phyloP scores from a whole-genome alignment of 1,140 invertebrate genomes.

The Bombus sibiricus region DNA sequence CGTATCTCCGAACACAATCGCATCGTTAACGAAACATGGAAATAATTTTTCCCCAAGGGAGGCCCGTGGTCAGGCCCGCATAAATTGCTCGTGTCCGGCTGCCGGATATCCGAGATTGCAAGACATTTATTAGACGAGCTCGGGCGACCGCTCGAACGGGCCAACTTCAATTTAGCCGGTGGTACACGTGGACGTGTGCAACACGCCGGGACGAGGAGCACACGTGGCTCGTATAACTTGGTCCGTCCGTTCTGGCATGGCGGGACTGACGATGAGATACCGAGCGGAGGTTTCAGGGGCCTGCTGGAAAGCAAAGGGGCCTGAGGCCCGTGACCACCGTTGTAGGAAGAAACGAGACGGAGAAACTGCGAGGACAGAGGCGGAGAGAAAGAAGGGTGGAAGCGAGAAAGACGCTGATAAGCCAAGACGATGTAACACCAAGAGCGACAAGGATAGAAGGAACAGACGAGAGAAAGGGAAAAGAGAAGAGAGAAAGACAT shows the following conservation, averaged over 20 bases:
- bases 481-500: constrained; percentile 33
- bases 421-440: not conserved
- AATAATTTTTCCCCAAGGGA: constrained; percentile 10
- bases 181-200: constrained; percentile 57
- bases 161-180: constrained; percentile 15
- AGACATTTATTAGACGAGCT: constrained; percentile 42
- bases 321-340: not conserved
- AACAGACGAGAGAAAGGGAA: not conserved
- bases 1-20: not conserved
- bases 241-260: constrained; percentile 25
- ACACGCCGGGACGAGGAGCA: constrained; percentile 26
- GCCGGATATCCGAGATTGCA: constrained; percentile 41
- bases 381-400: not conserved
- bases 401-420: constrained; percentile 10
- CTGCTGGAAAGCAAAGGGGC: not conserved
- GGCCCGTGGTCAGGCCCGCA: not conserved
- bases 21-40: not conserved
- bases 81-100: constrained; percentile 32
- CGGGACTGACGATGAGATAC: constrained; percentile 39
- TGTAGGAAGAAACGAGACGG: not conserved
- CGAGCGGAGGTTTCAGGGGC: not conserved
- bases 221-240: constrained; percentile 50
- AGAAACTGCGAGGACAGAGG: not conserved
- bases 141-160: not conserved
- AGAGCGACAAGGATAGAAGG: not conserved